Evolutionary conservation across 2,113 vertebrate genomes (phyloP).

Genomic region (Damaliscus lunatus): DNA sequence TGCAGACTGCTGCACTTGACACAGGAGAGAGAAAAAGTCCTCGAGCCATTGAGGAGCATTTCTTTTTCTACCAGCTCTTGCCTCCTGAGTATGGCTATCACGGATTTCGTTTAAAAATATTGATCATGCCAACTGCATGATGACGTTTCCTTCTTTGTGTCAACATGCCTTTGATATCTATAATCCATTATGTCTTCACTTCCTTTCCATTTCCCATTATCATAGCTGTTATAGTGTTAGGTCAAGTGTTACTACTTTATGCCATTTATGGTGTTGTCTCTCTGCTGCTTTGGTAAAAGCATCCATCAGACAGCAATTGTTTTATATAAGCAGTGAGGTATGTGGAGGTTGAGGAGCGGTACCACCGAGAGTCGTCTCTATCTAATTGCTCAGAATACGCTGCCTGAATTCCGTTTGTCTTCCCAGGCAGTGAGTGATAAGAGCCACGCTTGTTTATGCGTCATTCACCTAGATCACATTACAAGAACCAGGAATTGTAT

Average conservation of each 20-base stretch:
- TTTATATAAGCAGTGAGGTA: background rate
- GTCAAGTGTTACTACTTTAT: background rate
- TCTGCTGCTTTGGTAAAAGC: background rate
- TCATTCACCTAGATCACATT: background rate
- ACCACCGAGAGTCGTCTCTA: background rate
- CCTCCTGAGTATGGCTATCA: background rate
- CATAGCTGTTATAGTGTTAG: background rate
- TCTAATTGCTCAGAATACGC: background rate
- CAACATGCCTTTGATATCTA: background rate
- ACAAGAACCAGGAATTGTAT: background rate
- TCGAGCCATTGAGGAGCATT: background rate
- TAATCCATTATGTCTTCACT: background rate
- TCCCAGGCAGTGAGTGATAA: background rate
- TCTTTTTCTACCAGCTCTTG: background rate
- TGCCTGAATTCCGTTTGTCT: constrained; percentile 49
- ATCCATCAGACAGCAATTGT: background rate
- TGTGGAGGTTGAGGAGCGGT: background rate
- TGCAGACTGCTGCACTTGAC: background rate
- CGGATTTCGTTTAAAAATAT: background rate
- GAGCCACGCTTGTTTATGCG: background rate
- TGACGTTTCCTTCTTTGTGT: background rate
- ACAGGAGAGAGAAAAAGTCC: background rate
- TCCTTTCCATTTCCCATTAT: background rate
- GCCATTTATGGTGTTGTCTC: background rate
- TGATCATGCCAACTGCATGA: background rate